A percentile compares a stretch with the other conserved stretches of the same genome.
Conservation (phyloP, 2,113 vertebrate species). For the Regulus satrapa region DNA sequence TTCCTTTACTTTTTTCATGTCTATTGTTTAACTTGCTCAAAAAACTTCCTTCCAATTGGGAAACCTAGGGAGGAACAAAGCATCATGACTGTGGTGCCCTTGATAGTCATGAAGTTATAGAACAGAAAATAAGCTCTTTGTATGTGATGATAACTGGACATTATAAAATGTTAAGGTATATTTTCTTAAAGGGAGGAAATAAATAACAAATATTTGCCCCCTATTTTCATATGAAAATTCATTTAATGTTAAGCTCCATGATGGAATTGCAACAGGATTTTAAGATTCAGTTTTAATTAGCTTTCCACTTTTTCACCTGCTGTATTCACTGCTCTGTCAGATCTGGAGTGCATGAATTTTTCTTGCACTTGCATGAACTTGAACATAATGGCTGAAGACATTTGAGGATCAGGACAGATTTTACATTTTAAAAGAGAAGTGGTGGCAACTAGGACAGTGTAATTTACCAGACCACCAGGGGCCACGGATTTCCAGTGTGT, state of each 20-base stretch:
- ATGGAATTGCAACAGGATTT: background rate
- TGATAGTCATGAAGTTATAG: background rate
- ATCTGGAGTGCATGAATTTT: background rate
- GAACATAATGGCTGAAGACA: background rate
- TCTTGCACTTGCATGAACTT: background rate
- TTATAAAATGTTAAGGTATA: background rate
- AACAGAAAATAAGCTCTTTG: background rate
- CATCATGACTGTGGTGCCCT: background rate
- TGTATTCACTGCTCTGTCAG: background rate
- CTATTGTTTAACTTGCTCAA: background rate
- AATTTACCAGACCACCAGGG: background rate
- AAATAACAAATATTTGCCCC: background rate
- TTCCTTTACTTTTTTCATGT: background rate
- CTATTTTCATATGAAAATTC: background rate
- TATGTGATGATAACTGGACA: background rate
- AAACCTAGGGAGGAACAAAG: background rate
- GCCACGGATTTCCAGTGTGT: background rate
- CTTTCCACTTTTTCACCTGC: background rate
- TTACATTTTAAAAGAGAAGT: background rate
- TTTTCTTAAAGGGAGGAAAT: background rate
- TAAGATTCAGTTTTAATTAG: background rate
- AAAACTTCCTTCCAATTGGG: background rate
- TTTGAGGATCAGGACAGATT: background rate
- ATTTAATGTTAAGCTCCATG: background rate
- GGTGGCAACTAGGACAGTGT: background rate